A percentile compares a stretch with the other conserved stretches of the same genome.
These are phyloP conservation scores for Proctacanthus coquilletti DNA, from an alignment of 1,140 invertebrate species.

Conservation along the genomic window DNA sequence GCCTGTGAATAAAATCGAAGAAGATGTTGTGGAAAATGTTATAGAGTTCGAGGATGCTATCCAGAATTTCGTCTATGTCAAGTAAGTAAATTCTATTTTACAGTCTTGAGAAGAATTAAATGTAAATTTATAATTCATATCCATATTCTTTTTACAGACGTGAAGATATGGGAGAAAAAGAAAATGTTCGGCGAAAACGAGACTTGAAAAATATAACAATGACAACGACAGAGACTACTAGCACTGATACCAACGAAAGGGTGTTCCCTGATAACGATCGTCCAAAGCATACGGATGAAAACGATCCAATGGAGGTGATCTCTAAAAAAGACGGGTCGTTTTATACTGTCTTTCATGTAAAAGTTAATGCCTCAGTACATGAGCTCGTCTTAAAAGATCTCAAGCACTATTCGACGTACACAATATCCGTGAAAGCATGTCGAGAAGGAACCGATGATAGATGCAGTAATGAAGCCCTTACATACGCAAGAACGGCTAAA, in stretches of 20 bases:
- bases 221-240: slow-evolving; percentile 4
- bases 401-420: slow-evolving; percentile 56
- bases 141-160: background rate
- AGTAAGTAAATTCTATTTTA: slow-evolving; percentile 8
- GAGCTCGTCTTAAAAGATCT: slow-evolving; percentile 43
- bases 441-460: slow-evolving; percentile 31
- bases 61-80: slow-evolving; percentile 26
- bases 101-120: no score
- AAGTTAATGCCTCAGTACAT: slow-evolving; percentile 14
- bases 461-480: slow-evolving; percentile 11
- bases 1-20: no score
- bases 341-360: no score
- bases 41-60: slow-evolving; percentile 25
- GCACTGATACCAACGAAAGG: background rate
- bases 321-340: no score
- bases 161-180: no score
- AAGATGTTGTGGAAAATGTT: slow-evolving; percentile 3
- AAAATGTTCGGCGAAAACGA: no score
- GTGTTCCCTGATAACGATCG: background rate
- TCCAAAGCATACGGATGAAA: background rate
- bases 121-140: no score
- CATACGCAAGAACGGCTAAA: slow-evolving; percentile 13
- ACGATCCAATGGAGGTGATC: background rate
- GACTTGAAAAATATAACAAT: background rate
- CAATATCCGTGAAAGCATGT: slow-evolving; percentile 55